Conservation (phyloP, 2,888 invertebrate species). For the Drosophila recens region DNA sequence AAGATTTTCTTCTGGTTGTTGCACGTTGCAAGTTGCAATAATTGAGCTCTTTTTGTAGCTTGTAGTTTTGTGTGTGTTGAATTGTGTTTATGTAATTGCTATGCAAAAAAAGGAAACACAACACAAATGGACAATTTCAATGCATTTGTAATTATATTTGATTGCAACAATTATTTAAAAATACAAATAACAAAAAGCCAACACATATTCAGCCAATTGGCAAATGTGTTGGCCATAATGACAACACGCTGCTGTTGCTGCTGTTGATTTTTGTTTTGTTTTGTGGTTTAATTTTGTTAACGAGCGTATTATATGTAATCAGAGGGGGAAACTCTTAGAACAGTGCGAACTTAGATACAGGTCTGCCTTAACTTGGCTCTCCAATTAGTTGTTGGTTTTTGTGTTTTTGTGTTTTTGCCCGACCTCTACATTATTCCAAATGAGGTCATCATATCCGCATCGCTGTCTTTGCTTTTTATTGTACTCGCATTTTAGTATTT, state of each 20-base stretch:
- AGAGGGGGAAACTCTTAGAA: slow-evolving; percentile 30
- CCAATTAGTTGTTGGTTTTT: slow-evolving; percentile 41
- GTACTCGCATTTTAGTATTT: slow-evolving; percentile 49
- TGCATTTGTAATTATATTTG: slow-evolving; percentile 75
- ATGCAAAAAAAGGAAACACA: slow-evolving; percentile 73
- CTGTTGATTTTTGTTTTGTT: slow-evolving; percentile 3
- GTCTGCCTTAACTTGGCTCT: slow-evolving; percentile 39
- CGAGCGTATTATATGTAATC: slow-evolving; percentile 52
- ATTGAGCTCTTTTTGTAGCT: slow-evolving; percentile 66
- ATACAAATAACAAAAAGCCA: slow-evolving; percentile 34
- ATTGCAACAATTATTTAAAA: slow-evolving; percentile 77
- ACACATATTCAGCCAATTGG: slow-evolving; percentile 34
- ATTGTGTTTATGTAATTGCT: slow-evolving; percentile 68
- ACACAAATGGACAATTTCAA: slow-evolving; percentile 66
- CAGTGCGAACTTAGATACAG: slow-evolving; percentile 6
- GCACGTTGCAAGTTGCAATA: slow-evolving; percentile 68
- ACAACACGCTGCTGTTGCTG: slow-evolving; percentile 11
- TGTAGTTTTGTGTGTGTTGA: slow-evolving; percentile 38
- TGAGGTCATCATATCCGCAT: slow-evolving; percentile 75
- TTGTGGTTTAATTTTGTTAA: slow-evolving; percentile 43
- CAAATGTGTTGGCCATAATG: slow-evolving; percentile 51
- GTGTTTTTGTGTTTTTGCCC: slow-evolving; percentile 21
- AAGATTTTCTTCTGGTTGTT: slow-evolving; percentile 51
- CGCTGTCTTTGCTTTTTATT: slow-evolving; percentile 48
- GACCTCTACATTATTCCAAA: slow-evolving; percentile 48